Evolutionary conservation across 2,888 invertebrate genomes (phyloP), one percentile per base, ranked within the genome.

Genomic region (Phragmatobia fuliginosa): DNA sequence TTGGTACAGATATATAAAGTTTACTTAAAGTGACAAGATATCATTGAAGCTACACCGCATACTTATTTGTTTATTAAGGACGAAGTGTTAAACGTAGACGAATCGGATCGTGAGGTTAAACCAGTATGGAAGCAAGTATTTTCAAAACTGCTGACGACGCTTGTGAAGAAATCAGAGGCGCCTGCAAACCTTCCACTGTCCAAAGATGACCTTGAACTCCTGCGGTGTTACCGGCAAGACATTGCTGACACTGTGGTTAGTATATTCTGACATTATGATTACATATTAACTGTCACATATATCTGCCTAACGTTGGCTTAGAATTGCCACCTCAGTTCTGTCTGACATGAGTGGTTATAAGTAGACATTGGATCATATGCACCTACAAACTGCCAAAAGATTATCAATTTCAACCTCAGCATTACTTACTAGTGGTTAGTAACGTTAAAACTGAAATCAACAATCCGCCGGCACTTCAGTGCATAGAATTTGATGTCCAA

Each of bases 151-250:
- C 96, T 98, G 1, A 96, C 97, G 74, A 96, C 98, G 56, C 93
- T 99, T 71, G 94, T 99, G 33, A 94, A 96, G 65, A 99, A 99
- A 92, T 97, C 98, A 0, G 97, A 97, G 85, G 96, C 97, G 78
- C 98, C 98, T 11, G 92, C 96, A 0, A 96, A 96, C 62, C 95
- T 86, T 0, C 76, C 96, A 10, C 96, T 97, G 94, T 96, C 96
- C 7, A 94, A 96, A 38, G 98, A 99, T 78, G 99, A 99, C 85
- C 96, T 97, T 72, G 99, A 99, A 90, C 95, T 97, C 63, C 97
- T 99, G 85, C 96, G 99, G 18, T 98, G 98, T 90, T 98, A 98
- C 86, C 94, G 98, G 71, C 98, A 98, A 90, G 98, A 98, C 84
- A 97, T 98, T 70, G 97, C 97, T 0, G 98, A 98, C 88, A 97